Percentiles rank a stretch among this genome's conserved stretches.
Evolutionary conservation across 2,113 vertebrate genomes (phyloP).

Genomic region (Centropus bengalensis): DNA sequence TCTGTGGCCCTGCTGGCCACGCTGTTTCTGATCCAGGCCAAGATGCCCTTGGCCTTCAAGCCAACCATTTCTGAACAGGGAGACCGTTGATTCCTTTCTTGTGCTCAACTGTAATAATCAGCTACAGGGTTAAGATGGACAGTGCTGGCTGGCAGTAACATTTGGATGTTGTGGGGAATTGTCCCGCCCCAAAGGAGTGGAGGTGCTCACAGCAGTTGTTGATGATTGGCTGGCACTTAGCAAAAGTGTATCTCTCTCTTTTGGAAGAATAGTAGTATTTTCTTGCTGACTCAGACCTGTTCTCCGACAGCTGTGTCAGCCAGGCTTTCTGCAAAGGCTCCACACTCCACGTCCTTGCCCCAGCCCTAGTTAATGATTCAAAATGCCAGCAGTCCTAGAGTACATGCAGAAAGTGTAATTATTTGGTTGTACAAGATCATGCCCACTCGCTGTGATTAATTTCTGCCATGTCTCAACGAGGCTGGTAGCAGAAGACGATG

Average conservation of each 20-base stretch:
- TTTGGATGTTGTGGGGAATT: neutral
- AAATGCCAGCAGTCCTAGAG: neutral
- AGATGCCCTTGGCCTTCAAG: neutral
- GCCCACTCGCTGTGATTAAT: neutral
- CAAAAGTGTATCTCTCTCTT: neutral
- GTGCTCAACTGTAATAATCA: neutral
- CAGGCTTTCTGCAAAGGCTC: conserved; percentile 6
- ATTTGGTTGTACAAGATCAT: conserved; percentile 18
- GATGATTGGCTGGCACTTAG: neutral
- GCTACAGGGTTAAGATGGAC: neutral
- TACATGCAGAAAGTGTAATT: neutral
- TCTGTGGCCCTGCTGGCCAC: too few species aligned
- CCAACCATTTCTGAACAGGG: neutral
- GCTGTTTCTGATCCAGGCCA: too few species aligned
- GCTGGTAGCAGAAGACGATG: neutral
- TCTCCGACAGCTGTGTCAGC: neutral
- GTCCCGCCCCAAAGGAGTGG: neutral
- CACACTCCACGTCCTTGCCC: neutral
- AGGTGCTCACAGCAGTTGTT: neutral
- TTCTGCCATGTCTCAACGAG: neutral
- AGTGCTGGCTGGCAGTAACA: neutral
- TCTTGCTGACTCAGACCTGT: neutral
- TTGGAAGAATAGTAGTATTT: neutral
- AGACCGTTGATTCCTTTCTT: neutral
- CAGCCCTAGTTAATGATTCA: conserved; percentile 29